phyloP scores from a whole-genome alignment of 2,888 invertebrate genomes.

The Eupithecia tripunctaria region DNA sequence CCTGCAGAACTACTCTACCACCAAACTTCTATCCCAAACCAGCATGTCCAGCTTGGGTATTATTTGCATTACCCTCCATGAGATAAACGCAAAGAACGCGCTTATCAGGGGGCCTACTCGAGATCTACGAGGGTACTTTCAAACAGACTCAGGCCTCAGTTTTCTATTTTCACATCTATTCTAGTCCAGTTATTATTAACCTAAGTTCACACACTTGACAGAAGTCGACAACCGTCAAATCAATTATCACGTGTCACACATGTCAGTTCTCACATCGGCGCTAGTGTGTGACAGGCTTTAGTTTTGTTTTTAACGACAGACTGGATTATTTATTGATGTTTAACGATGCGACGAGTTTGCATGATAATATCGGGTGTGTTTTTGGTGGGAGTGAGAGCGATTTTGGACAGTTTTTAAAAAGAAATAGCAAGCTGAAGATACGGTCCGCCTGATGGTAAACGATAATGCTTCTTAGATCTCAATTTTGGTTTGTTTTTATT shows the following conservation, averaged over 20 bases:
- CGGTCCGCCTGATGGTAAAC: too few species aligned
- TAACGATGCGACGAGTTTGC: constrained; percentile 54
- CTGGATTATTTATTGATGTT: constrained; percentile 49
- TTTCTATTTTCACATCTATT: not conserved
- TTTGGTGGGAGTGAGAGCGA: not conserved
- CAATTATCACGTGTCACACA: constrained; percentile 40
- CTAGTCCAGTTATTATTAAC: constrained; percentile 3
- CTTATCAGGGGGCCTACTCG: too few species aligned
- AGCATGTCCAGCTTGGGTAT: too few species aligned
- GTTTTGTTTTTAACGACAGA: constrained; percentile 13
- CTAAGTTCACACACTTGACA: constrained; percentile 26
- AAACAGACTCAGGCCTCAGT: too few species aligned
- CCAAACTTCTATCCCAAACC: too few species aligned
- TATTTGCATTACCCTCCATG: too few species aligned
- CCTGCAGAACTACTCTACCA: too few species aligned
- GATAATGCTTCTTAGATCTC: too few species aligned
- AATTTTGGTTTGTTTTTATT: too few species aligned
- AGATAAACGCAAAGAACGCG: too few species aligned
- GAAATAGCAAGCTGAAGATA: too few species aligned
- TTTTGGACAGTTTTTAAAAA: not conserved
- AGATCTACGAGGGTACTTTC: too few species aligned
- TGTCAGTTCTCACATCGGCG: constrained; percentile 40
- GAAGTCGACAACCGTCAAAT: constrained; percentile 34
- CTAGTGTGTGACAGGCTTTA: constrained; percentile 27
- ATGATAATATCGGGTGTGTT: constrained; percentile 24